Percentiles rank a stretch among this genome's conserved stretches.
phyloP scores from a whole-genome alignment of 2,888 invertebrate genomes.

The Ametastegia equiseti region DNA sequence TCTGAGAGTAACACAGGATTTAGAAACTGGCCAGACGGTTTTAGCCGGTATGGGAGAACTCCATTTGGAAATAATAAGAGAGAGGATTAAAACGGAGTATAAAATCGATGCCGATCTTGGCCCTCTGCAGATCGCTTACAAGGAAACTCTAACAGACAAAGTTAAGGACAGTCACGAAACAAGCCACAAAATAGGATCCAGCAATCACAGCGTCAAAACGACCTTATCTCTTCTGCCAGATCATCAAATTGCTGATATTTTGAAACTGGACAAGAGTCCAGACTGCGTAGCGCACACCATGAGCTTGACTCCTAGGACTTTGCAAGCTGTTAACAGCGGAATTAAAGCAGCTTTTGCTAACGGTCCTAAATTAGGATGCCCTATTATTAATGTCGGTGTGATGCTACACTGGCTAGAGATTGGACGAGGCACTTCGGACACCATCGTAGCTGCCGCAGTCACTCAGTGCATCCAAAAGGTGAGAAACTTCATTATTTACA shows the following conservation, averaged over 20 bases:
- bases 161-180: slow-evolving; percentile 77
- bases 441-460: slow-evolving; percentile 89
- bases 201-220: slow-evolving; percentile 81
- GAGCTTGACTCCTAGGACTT: slow-evolving; percentile 81
- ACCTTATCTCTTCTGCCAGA: slow-evolving; percentile 81
- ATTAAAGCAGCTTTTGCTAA: slow-evolving; percentile 83
- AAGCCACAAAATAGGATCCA: slow-evolving; percentile 82
- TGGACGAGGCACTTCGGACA: slow-evolving; percentile 87
- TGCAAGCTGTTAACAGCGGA: slow-evolving; percentile 86
- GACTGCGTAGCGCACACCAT: slow-evolving; percentile 85
- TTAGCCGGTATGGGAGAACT: slow-evolving; percentile 98
- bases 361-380: slow-evolving; percentile 93
- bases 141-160: slow-evolving; percentile 82
- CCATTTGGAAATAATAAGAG: slow-evolving; percentile 95
- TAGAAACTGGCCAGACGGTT: slow-evolving; percentile 92
- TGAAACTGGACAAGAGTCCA: slow-evolving; percentile 81
- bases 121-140: slow-evolving; percentile 93
- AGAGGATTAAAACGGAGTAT: slow-evolving; percentile 92
- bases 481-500: slow-evolving; percentile 12
- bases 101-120: slow-evolving; percentile 95
- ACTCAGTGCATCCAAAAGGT: slow-evolving; percentile 91
- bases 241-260: slow-evolving; percentile 67
- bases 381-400: slow-evolving; percentile 87
- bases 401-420: slow-evolving; percentile 87
- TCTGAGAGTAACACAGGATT: slow-evolving; percentile 84